These are phyloP conservation scores for Entomyzon cyanotis DNA, from an alignment of 2,113 vertebrate species.

Conservation along the genomic window DNA sequence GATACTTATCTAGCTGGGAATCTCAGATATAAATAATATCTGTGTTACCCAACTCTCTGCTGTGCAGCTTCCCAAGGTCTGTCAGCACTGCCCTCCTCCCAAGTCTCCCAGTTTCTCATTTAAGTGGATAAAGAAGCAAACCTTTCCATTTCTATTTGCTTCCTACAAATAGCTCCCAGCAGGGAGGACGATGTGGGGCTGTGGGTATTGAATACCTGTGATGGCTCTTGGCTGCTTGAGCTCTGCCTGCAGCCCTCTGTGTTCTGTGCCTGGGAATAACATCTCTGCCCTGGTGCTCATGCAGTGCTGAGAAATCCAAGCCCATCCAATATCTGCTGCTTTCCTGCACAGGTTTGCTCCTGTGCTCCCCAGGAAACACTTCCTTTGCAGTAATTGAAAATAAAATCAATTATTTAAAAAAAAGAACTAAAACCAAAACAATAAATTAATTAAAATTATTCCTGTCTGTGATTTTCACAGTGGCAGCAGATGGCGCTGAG, in stretches of 20 bases:
- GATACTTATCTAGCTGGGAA: background rate
- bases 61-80: background rate
- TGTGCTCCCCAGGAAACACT: fast-evolving
- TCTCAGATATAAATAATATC: background rate
- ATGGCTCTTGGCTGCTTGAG: fast-evolving
- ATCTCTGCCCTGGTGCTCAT: fast-evolving
- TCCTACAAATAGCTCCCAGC: background rate
- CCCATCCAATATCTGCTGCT: background rate
- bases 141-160: background rate
- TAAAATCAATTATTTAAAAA: background rate
- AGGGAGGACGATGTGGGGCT: fast-evolving
- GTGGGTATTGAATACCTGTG: fast-evolving
- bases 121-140: background rate
- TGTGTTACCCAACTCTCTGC: background rate
- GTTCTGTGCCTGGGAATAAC: fast-evolving
- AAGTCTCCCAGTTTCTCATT: background rate
- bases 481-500: background rate
- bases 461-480: background rate
- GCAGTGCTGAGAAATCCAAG: fast-evolving
- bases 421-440: background rate
- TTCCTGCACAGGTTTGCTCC: background rate
- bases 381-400: background rate
- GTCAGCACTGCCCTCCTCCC: background rate
- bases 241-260: fast-evolving
- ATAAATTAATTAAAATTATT: fast-evolving